Percentiles rank a stretch among this genome's conserved stretches.
Evolutionary conservation across 2,113 vertebrate species (phyloP).

Genomic region (Neogale vison): DNA sequence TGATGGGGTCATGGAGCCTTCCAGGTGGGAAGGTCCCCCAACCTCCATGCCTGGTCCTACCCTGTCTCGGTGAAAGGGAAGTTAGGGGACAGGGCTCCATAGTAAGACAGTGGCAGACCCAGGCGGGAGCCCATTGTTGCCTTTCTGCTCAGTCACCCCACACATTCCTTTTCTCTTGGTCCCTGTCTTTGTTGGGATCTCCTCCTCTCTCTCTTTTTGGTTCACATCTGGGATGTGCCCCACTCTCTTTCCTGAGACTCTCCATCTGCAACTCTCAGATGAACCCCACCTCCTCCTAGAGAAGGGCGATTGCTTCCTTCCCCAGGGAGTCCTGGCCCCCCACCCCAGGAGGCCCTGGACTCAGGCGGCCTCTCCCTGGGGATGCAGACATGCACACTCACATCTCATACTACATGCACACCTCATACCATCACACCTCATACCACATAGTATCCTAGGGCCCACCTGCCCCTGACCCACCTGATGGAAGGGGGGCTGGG

Average conservation of each 20-base stretch:
- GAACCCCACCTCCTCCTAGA: not conserved
- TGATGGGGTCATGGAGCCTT: not conserved
- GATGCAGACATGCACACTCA: not conserved
- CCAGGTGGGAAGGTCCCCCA: not conserved
- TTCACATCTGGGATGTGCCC: not conserved
- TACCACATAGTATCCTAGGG: not conserved
- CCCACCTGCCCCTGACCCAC: slow-evolving; percentile 73
- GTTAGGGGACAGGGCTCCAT: not conserved
- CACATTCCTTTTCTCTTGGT: not conserved
- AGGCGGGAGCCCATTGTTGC: not conserved
- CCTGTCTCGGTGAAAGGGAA: not conserved
- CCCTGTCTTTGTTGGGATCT: not conserved
- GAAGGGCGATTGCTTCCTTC: not conserved
- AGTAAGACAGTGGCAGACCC: not conserved
- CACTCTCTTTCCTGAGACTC: not conserved
- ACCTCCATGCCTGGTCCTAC: not conserved
- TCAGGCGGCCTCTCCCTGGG: not conserved
- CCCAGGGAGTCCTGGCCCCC: not conserved
- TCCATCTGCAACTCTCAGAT: not conserved
- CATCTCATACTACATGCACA: not conserved
- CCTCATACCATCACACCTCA: too few species aligned
- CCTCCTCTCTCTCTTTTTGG: not conserved
- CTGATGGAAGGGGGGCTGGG: slow-evolving; percentile 87
- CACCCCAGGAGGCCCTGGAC: not conserved
- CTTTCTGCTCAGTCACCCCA: not conserved